Evolutionary conservation across 92 coral and sea anemone species (phyloP).

Genomic region (Diadumene lineata): DNA sequence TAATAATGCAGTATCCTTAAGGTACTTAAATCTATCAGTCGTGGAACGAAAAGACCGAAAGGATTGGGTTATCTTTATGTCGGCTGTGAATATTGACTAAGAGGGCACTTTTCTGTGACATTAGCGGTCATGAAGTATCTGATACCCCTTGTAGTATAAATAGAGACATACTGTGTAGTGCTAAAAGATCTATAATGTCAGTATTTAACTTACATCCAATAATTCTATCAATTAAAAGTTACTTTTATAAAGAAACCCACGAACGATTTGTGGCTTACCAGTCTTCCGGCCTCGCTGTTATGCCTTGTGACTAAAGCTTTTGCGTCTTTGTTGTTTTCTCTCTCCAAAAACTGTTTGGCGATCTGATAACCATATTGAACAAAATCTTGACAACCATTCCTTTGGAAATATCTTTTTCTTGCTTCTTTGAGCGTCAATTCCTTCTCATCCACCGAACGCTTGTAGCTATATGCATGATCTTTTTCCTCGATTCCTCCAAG

Average conservation of each 20-base stretch:
- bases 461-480: conserved; percentile 25
- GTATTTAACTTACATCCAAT: not conserved
- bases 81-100: not conserved
- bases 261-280: conserved; percentile 56
- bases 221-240: conserved; percentile 4
- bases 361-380: conserved; percentile 65
- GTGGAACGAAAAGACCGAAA: not conserved
- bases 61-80: conserved; percentile 1
- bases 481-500: conserved; percentile 26
- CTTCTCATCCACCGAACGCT: conserved; percentile 15
- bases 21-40: not conserved
- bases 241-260: not conserved
- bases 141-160: conserved; percentile 20
- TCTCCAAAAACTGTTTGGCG: conserved; percentile 73
- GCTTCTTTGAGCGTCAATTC: conserved; percentile 11
- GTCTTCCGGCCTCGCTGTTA: conserved; percentile 88
- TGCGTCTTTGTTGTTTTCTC: conserved; percentile 61
- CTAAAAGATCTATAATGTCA: conserved; percentile 10
- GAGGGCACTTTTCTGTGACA: conserved; percentile 24
- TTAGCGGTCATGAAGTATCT: conserved; percentile 10
- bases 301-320: conserved; percentile 75
- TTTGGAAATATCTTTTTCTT: conserved; percentile 45
- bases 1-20: not conserved
- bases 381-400: conserved; percentile 77
- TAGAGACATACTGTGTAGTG: conserved; percentile 4